Conservation (phyloP, 2,113 vertebrate genomes). For the Mesoclemmys tuberculata region DNA sequence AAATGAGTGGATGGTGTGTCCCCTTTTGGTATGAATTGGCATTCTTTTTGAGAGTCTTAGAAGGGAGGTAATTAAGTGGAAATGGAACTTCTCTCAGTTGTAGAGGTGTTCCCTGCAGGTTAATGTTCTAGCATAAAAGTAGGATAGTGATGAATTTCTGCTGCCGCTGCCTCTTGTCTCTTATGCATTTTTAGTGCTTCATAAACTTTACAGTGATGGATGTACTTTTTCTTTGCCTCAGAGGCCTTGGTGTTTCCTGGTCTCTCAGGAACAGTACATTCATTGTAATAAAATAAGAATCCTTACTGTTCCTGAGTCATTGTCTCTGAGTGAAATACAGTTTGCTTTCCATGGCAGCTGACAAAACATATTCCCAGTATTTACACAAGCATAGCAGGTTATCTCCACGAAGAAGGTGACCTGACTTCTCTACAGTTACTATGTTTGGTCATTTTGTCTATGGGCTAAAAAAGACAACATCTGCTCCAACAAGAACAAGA, state of each 20-base stretch:
- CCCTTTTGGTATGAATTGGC: not conserved
- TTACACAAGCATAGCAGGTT: not conserved
- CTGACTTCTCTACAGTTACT: not conserved
- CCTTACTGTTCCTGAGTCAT: not conserved
- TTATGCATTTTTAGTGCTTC: not conserved
- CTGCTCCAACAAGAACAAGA: not conserved
- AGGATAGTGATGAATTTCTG: not conserved
- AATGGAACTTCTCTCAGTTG: not conserved
- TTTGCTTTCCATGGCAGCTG: not conserved
- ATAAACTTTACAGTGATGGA: too few relatives aligned
- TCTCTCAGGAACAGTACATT: not conserved
- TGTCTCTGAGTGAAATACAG: rapidly evolving
- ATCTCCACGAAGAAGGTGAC: rapidly evolving
- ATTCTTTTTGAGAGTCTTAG: not conserved
- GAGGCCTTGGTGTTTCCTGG: not conserved
- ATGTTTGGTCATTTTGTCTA: not conserved
- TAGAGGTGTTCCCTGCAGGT: not conserved
- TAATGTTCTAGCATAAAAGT: not conserved
- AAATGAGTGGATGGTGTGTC: not conserved
- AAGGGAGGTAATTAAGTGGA: not conserved
- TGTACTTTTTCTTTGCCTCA: not conserved
- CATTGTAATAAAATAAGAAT: not conserved
- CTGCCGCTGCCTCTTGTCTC: not conserved
- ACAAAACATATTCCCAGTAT: rapidly evolving
- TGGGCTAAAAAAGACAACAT: not conserved